Evolutionary conservation across 2,113 vertebrate species (phyloP).

Genomic region (Brachirus orientalis): DNA sequence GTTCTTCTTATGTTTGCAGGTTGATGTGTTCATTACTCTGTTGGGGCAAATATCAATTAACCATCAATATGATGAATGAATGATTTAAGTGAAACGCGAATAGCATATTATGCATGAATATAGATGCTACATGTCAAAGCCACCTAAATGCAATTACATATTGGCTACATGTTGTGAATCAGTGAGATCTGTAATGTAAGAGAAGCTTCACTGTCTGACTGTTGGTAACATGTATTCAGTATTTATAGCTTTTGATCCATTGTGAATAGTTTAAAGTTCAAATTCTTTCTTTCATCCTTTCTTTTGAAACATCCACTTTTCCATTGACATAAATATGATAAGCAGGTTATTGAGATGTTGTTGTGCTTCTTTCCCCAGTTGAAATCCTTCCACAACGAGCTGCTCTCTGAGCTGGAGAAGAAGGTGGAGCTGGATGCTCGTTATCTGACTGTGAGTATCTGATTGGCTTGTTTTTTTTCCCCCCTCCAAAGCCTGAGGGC

Average conservation of each 20-base stretch:
- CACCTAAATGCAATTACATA: not conserved
- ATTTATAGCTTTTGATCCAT: too few species aligned
- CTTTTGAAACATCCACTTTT: too few species aligned
- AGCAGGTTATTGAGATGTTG: slow-evolving; percentile 1
- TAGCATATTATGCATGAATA: not conserved
- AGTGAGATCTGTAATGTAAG: too few species aligned
- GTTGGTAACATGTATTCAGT: too few species aligned
- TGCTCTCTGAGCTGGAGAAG: slow-evolving; percentile 96
- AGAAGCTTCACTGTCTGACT: too few species aligned
- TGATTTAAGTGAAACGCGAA: not conserved
- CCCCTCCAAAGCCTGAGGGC: not conserved
- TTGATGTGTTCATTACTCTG: not conserved
- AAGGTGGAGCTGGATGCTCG: slow-evolving; percentile 97
- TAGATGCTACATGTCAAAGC: not conserved
- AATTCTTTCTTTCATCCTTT: too few species aligned
- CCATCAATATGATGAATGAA: not conserved
- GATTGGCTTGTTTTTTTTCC: not conserved
- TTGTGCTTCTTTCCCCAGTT: slow-evolving; percentile 78
- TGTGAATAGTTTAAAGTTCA: too few species aligned
- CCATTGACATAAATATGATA: not conserved
- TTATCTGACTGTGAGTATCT: slow-evolving; percentile 92
- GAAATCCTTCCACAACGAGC: slow-evolving; percentile 97
- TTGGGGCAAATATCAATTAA: not conserved
- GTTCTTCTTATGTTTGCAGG: not conserved
- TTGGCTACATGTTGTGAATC: too few species aligned